These are phyloP conservation scores for Gasteruption jaculator DNA, from an alignment of 2,888 invertebrate genomes.

Conservation along the genomic window DNA sequence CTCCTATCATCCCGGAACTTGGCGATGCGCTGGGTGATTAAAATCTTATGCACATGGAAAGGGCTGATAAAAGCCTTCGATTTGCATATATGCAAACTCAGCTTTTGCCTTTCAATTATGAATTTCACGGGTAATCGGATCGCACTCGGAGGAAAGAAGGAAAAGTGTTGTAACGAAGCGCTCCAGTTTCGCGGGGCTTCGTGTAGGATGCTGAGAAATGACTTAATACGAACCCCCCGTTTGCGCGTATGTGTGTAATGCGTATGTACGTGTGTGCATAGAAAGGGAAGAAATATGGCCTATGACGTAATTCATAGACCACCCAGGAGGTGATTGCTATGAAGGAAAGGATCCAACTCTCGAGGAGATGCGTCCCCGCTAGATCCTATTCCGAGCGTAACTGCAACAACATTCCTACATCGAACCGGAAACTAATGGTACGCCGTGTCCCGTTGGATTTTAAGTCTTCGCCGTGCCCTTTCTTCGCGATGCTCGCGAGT, in stretches of 20 bases:
- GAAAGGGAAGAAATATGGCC: constrained; percentile 14
- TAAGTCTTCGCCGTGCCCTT: constrained; percentile 1
- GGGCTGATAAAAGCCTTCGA: too few species aligned
- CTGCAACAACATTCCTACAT: constrained; percentile 38
- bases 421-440: constrained; percentile 32
- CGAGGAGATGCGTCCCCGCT: too few species aligned
- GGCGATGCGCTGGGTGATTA: too few species aligned
- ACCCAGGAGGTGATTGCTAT: constrained; percentile 46
- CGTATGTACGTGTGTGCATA: constrained; percentile 23
- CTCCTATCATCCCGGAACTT: too few species aligned
- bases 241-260: too few species aligned
- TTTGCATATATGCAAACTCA: too few species aligned
- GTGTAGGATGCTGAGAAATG: constrained; percentile 27
- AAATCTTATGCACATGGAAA: too few species aligned
- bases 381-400: too few species aligned
- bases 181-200: too few species aligned
- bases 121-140: too few species aligned
- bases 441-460: constrained; percentile 1
- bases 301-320: constrained; percentile 27
- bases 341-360: constrained; percentile 37
- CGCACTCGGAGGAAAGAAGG: constrained; percentile 1
- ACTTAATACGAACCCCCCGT: constrained; percentile 33
- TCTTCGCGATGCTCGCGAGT: too few species aligned
- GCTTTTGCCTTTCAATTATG: too few species aligned
- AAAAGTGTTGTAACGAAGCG: constrained; percentile 4